Base-by-base conservation (phyloP, 2,888 invertebrate species). In the Drosophila pegasa region DNA sequence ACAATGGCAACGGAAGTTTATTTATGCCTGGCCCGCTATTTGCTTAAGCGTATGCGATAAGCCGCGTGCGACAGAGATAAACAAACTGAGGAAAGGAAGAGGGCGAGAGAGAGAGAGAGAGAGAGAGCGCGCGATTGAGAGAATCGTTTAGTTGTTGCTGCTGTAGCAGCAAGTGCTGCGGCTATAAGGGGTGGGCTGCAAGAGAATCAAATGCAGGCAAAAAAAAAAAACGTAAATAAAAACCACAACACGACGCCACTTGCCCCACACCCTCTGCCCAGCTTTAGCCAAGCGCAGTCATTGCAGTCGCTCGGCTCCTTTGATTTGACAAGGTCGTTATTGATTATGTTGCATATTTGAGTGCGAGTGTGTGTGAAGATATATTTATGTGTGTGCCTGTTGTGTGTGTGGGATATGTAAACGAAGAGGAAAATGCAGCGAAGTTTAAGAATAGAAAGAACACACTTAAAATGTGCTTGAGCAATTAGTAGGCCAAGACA, bases 1-100 rank as follows among this genome's bases (percentile, higher is more conserved):
- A 63, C 64, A 71, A 80, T 50, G 55, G 50, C 85, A 87, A 79
- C 85, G 85, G 85, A 85, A 85, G 89, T 85, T 85, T 87, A 85
- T 88, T 85, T 85, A 85, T 88, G 87, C 71, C 88, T 62, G 72
- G 60, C 64, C 65, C 72, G 68, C 51, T 85, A 71, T 87, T 88
- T 88, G 62, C 29, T 80, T 88, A 77, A 83, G 70, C 88, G 75
- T 77, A 72, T 61, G 70, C 78, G 88, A 83, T 83, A 88, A 88
- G 80, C 70, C 50, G 45, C 57, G 14, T 22, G 29, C 12, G 45
- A 60, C 33, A 69, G 25, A 47, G 51, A 52, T 0, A 41, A 38
- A 40, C 22, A 35, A 12, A 25, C 27, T 1, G 4, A 3, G 10
- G 5, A 7, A 8, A 27, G 18, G 10, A 25, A 18, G 14, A 29